Evolutionary conservation across 2,888 invertebrate genomes (phyloP).

Genomic region (Drosophila phalerata): DNA sequence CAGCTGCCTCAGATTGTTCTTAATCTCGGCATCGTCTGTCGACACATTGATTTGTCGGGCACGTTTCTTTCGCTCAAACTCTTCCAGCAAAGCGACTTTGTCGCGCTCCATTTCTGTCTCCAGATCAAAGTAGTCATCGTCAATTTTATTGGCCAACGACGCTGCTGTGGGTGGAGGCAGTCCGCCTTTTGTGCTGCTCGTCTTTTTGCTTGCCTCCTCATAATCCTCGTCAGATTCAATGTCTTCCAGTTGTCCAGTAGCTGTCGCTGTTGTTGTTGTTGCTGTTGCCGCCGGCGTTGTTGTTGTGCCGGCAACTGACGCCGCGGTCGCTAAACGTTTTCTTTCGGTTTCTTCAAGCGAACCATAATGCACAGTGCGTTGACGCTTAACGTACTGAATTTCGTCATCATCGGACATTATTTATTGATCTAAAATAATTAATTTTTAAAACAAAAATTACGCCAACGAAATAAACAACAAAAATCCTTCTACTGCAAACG

Average conservation of each 20-base stretch:
- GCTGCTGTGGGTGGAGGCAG: conserved; percentile 73
- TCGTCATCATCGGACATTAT: conserved; percentile 93
- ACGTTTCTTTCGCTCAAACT: conserved; percentile 97
- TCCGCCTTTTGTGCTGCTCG: conserved; percentile 84
- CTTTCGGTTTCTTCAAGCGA: conserved; percentile 95
- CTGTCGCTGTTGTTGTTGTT: conserved; percentile 32
- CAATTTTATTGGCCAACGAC: conserved; percentile 80
- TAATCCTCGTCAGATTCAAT: conserved; percentile 88
- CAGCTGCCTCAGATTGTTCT: conserved; percentile 93
- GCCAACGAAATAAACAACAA: conserved; percentile 79
- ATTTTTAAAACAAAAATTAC: conserved; percentile 76
- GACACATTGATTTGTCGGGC: conserved; percentile 98
- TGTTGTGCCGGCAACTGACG: conserved; percentile 49
- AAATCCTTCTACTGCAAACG: conserved; percentile 66
- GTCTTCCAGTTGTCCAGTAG: conserved; percentile 84
- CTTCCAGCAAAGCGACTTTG: conserved; percentile 96
- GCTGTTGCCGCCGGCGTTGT: conserved; percentile 47
- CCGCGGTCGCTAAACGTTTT: conserved; percentile 86
- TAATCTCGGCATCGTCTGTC: conserved; percentile 98
- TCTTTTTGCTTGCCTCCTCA: conserved; percentile 85
- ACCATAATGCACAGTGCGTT: conserved; percentile 94
- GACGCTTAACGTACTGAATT: conserved; percentile 90
- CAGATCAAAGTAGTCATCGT: conserved; percentile 86
- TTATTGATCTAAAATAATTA: conserved; percentile 63
- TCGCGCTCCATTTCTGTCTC: conserved; percentile 89